phyloP scores from a whole-genome alignment of 2,113 vertebrate species.

The Muscicapa adusta region DNA sequence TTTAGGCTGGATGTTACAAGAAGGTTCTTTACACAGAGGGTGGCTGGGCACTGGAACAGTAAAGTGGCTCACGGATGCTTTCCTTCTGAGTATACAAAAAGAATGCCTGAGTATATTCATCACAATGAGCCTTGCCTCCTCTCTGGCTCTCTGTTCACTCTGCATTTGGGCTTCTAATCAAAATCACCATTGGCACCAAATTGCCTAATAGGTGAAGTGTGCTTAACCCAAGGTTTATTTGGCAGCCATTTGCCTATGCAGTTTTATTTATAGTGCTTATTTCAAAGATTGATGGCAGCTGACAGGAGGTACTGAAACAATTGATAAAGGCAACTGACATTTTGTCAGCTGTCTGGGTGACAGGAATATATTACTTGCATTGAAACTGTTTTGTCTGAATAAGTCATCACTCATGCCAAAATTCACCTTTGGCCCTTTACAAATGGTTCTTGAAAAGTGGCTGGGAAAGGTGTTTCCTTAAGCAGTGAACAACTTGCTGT shows the following conservation, averaged over 20 bases:
- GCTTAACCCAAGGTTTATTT: slow-evolving; percentile 2
- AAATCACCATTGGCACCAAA: not conserved
- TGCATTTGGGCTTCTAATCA: not conserved
- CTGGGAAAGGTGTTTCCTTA: not conserved
- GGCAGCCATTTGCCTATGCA: slow-evolving; percentile 19
- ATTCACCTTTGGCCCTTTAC: slow-evolving; percentile 51
- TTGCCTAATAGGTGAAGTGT: not conserved
- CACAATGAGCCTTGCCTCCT: not conserved
- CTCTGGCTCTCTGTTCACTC: not conserved
- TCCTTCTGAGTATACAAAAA: not conserved
- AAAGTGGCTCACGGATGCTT: not conserved
- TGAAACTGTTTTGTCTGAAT: slow-evolving; percentile 45
- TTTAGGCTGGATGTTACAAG: not conserved
- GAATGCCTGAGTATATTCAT: not conserved
- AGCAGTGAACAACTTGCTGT: not conserved
- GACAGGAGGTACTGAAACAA: slow-evolving; percentile 51
- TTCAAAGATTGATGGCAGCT: slow-evolving; percentile 59
- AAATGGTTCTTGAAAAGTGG: not conserved
- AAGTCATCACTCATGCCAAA: slow-evolving; percentile 49
- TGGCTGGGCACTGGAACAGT: not conserved
- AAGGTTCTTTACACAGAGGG: not conserved
- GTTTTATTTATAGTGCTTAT: slow-evolving; percentile 68
- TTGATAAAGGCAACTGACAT: slow-evolving; percentile 57
- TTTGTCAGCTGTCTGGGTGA: slow-evolving; percentile 64
- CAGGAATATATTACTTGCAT: slow-evolving; percentile 40